Percentiles rank a stretch among this genome's conserved stretches.
Evolutionary conservation across 2,113 vertebrate species (phyloP).

Genomic region (Entomyzon cyanotis): DNA sequence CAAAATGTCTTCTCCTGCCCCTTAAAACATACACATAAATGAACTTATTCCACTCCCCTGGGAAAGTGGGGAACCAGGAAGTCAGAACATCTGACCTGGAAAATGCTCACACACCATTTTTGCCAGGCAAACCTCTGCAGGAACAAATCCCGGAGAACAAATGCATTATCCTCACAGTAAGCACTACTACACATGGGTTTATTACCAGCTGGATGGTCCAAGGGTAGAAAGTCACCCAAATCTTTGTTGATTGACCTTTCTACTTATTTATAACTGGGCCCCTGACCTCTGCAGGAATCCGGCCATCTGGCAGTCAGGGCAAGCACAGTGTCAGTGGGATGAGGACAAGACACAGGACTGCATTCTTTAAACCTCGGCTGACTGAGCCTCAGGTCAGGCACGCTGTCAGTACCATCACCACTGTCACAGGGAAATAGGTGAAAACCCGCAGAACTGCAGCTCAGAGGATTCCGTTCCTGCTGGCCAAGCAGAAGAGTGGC

Average conservation of each 20-base stretch:
- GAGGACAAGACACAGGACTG: background rate
- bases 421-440: background rate
- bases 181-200: background rate
- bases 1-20: background rate
- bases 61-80: background rate
- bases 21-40: background rate
- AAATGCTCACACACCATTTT: background rate
- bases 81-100: background rate
- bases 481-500: background rate
- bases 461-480: accelerated
- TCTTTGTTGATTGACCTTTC: background rate
- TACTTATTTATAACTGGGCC: background rate
- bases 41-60: background rate
- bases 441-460: background rate
- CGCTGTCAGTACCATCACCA: too few relatives aligned
- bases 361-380: background rate
- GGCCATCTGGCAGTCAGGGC: too few relatives aligned
- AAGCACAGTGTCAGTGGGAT: background rate
- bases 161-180: background rate
- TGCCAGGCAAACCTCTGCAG: background rate
- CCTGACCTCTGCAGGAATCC: background rate
- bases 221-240: background rate
- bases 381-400: background rate
- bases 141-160: background rate
- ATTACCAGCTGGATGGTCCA: background rate